Evolutionary conservation across 2,113 vertebrate species (phyloP).

Genomic region (Zosterops pallidus): DNA sequence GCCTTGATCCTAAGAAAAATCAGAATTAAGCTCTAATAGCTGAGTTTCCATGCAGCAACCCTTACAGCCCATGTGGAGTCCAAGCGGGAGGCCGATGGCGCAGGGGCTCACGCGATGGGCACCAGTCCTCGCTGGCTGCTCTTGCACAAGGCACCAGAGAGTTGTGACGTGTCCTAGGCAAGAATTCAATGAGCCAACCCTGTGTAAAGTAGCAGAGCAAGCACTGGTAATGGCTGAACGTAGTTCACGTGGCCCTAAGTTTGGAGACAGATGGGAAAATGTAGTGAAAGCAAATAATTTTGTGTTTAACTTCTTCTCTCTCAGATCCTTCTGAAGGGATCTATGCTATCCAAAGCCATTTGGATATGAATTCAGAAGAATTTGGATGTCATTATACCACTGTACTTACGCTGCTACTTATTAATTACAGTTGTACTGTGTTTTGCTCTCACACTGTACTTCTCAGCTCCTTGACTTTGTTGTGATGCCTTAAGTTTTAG

Average conservation of each 20-base stretch:
- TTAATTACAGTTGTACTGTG: neutral
- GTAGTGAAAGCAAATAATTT: neutral
- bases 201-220: neutral
- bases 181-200: neutral
- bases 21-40: neutral
- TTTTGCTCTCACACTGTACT: neutral
- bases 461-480: neutral
- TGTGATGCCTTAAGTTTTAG: neutral
- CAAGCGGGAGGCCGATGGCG: fast-evolving
- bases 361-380: neutral
- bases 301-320: neutral
- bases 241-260: neutral
- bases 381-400: neutral
- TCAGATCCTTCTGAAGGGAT: neutral
- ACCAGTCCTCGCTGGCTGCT: neutral
- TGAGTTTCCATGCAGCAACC: fast-evolving
- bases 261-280: neutral
- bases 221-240: neutral
- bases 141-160: neutral
- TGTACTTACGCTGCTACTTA: neutral
- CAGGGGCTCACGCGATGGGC: fast-evolving
- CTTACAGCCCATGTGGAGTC: neutral
- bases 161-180: neutral
- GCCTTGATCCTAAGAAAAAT: neutral
- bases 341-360: neutral